A percentile compares a stretch with the other conserved stretches of the same genome.
These are phyloP conservation scores for Trypoxylus dichotomus DNA, from an alignment of 1,140 invertebrate species.

Conservation along the genomic window DNA sequence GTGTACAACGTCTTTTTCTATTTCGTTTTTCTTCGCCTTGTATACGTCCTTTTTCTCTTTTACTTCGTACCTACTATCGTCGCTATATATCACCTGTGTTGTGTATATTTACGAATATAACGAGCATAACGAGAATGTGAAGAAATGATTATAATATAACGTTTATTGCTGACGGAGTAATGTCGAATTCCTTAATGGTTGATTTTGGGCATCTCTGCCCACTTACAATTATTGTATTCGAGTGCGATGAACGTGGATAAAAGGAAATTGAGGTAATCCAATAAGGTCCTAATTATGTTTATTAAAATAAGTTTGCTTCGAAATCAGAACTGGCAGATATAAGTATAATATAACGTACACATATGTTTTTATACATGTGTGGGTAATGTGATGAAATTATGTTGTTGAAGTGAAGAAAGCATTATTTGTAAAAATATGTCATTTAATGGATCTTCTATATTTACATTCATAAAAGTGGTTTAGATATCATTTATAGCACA, in stretches of 20 bases:
- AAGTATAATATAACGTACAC: too few relatives aligned
- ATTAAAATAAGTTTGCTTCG: too few relatives aligned
- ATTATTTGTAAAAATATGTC: too few relatives aligned
- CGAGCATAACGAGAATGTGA: slow-evolving; percentile 13
- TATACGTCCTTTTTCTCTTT: background rate
- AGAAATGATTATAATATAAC: slow-evolving; percentile 27
- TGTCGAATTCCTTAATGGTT: background rate
- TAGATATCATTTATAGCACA: too few relatives aligned
- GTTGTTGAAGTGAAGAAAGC: too few relatives aligned
- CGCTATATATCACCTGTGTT: background rate
- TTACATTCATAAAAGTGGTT: too few relatives aligned
- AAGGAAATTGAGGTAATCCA: background rate
- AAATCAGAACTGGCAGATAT: too few relatives aligned
- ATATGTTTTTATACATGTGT: too few relatives aligned
- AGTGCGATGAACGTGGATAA: background rate
- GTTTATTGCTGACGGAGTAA: slow-evolving; percentile 25
- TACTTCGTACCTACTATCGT: background rate
- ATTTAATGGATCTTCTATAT: too few relatives aligned
- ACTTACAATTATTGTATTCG: background rate
- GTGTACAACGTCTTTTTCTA: slow-evolving; percentile 27
- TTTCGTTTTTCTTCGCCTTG: slow-evolving; percentile 25
- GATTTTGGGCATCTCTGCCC: background rate
- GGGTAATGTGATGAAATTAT: too few relatives aligned
- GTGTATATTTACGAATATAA: background rate
- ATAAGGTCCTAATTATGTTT: background rate